A percentile compares a stretch with the other conserved stretches of the same genome.
Conservation (phyloP, 2,888 invertebrate species). For the Drosophila demipolita region DNA sequence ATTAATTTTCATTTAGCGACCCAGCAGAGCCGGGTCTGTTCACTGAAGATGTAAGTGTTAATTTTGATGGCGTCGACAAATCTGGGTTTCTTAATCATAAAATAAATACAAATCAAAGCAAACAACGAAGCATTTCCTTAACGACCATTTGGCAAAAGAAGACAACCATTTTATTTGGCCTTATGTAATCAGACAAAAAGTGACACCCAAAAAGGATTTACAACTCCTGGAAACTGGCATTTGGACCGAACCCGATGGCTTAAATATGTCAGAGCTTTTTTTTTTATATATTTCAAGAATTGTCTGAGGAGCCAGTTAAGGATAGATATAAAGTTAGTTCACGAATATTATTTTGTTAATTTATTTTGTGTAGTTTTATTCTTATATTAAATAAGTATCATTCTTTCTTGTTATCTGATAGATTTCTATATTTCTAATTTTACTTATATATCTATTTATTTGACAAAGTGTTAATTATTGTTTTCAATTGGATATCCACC, state of each 20-base stretch:
- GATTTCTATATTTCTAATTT: not conserved
- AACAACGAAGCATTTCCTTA: constrained; percentile 43
- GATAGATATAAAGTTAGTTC: not conserved
- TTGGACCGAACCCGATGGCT: not conserved
- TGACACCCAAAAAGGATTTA: not conserved
- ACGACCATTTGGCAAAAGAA: constrained; percentile 19
- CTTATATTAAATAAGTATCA: not conserved
- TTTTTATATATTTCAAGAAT: too few relatives aligned
- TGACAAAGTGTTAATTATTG: not conserved
- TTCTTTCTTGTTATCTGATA: not conserved
- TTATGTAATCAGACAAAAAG: not conserved
- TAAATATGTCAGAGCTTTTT: not conserved
- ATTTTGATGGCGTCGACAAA: constrained; percentile 44
- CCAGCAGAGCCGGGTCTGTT: not conserved
- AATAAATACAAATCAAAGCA: constrained; percentile 47
- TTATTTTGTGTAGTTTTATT: not conserved
- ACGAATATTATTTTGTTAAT: not conserved
- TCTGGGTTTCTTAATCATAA: constrained; percentile 61
- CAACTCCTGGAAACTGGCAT: not conserved
- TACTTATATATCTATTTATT: not conserved
- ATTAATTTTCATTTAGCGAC: constrained; percentile 67
- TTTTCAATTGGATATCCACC: not conserved
- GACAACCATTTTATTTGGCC: not conserved
- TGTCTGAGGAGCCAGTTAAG: not conserved
- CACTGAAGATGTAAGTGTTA: not conserved